Evolutionary conservation across 2,113 vertebrate genomes (phyloP).

Genomic region (Isurus oxyrinchus): DNA sequence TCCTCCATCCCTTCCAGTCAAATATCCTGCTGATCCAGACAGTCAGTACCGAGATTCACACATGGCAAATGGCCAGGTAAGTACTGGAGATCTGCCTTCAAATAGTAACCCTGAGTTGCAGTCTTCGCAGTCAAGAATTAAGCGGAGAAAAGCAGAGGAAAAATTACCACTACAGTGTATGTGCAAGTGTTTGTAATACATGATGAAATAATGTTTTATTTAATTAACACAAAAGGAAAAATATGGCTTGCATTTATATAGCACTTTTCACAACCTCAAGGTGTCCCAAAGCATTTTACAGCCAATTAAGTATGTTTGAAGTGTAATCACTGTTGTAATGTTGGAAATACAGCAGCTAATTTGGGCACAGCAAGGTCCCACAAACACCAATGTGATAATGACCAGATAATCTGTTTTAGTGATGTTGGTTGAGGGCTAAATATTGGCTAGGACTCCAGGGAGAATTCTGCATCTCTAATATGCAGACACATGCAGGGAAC

Average conservation of each 20-base stretch:
- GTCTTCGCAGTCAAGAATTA: background rate
- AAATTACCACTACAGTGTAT: background rate
- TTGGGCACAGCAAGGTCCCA: background rate
- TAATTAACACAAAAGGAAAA: background rate
- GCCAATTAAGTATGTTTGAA: background rate
- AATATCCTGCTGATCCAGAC: background rate
- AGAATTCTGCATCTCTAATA: background rate
- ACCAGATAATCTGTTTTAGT: background rate
- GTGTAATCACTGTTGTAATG: background rate
- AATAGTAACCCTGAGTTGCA: background rate
- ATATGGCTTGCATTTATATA: background rate
- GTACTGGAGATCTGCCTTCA: background rate
- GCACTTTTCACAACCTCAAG: background rate
- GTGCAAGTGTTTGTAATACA: background rate
- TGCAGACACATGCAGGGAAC: background rate
- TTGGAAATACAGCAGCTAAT: background rate
- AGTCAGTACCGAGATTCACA: background rate
- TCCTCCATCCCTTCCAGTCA: background rate
- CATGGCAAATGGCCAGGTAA: background rate
- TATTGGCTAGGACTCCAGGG: background rate
- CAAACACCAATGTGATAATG: constrained; percentile 14
- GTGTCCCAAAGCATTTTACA: background rate
- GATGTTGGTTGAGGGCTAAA: background rate
- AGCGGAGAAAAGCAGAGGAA: background rate
- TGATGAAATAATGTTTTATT: background rate